Conservation (phyloP, 2,888 invertebrate species). For the Pyrrhia umbra region DNA sequence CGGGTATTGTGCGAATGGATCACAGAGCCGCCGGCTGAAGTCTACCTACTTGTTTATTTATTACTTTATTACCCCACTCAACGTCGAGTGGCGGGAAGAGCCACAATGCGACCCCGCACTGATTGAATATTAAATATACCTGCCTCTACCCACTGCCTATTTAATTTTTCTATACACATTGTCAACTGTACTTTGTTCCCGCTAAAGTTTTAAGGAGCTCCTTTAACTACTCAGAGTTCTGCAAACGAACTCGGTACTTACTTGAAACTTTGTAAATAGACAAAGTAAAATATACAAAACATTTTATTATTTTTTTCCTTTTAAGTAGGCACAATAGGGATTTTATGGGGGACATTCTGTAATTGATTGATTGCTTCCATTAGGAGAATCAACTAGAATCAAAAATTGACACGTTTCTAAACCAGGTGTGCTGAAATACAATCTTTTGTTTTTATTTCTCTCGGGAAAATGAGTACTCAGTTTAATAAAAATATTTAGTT, state of each 20-base stretch:
- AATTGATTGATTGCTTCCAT: constrained; percentile 48
- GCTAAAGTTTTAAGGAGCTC: constrained; percentile 27
- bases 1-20: constrained; percentile 63
- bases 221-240: constrained; percentile 21
- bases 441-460: constrained; percentile 17
- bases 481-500: constrained; percentile 50
- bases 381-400: constrained; percentile 25
- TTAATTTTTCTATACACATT: constrained; percentile 56
- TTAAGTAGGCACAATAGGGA: constrained; percentile 13
- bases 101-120: constrained; percentile 81
- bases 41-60: constrained; percentile 84
- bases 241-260: constrained; percentile 29
- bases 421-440: constrained; percentile 31
- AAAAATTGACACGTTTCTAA: constrained; percentile 25
- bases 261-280: constrained; percentile 43
- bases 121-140: constrained; percentile 84
- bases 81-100: constrained; percentile 80
- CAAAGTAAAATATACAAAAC: constrained; percentile 25
- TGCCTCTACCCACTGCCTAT: constrained; percentile 62
- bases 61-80: constrained; percentile 85
- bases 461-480: constrained; percentile 16
- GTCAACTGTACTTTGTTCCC: constrained; percentile 35
- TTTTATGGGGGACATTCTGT: constrained; percentile 19
- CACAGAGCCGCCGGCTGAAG: constrained; percentile 60
- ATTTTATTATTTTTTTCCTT: constrained; percentile 28